Conservation (phyloP, 2,888 invertebrate genomes). For the Limenitis camilla region DNA sequence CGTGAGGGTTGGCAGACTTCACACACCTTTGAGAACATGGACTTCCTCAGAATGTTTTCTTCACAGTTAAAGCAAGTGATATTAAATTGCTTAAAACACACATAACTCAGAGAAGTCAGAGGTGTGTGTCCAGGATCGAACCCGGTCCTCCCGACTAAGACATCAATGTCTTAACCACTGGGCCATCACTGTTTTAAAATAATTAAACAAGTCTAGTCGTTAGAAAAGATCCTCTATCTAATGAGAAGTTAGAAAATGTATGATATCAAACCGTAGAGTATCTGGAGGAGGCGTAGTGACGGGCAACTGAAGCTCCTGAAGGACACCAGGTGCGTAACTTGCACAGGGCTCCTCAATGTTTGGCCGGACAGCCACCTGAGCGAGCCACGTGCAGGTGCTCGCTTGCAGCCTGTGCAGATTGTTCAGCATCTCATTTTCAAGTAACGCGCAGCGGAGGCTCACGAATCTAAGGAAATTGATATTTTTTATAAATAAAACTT, state of each 20-base stretch:
- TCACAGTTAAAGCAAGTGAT: too few species aligned
- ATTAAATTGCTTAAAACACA: too few species aligned
- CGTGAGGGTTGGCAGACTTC: too few species aligned
- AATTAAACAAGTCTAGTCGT: too few species aligned
- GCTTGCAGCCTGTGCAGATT: slow-evolving; percentile 84
- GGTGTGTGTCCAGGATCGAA: too few species aligned
- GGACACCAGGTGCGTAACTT: slow-evolving; percentile 76
- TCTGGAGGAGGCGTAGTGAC: slow-evolving; percentile 77
- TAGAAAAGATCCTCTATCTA: too few species aligned
- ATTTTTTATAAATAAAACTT: not conserved
- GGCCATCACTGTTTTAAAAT: too few species aligned
- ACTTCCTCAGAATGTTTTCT: too few species aligned
- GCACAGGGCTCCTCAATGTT: slow-evolving; percentile 37
- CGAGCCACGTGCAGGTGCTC: slow-evolving; percentile 88
- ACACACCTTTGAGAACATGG: too few species aligned
- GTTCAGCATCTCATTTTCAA: slow-evolving; percentile 82
- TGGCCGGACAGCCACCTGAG: slow-evolving; percentile 81
- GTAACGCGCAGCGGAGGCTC: slow-evolving; percentile 82
- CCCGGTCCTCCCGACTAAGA: too few species aligned
- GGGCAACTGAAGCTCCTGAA: slow-evolving; percentile 76
- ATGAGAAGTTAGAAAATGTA: not conserved
- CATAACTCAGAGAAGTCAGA: too few species aligned
- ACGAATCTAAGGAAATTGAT: slow-evolving; percentile 69
- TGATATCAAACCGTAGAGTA: slow-evolving; percentile 73
- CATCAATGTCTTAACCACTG: too few species aligned